Percentiles rank a stretch among this genome's conserved stretches.
These are phyloP conservation scores for Myotis vivesi DNA, from an alignment of 2,797 vertebrate species.

Conservation along the genomic window DNA sequence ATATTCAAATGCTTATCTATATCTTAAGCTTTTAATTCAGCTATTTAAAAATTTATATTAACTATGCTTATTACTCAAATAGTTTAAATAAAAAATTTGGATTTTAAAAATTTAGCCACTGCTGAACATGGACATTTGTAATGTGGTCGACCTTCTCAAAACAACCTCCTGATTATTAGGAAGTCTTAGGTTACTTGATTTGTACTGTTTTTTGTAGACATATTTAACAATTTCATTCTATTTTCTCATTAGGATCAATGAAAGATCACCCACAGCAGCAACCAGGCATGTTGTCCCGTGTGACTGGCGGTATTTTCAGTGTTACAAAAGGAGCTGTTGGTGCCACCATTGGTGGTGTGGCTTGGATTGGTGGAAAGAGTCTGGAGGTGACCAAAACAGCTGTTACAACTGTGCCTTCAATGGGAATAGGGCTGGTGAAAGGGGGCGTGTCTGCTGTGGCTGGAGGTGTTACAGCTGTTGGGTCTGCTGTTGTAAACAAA, in stretches of 20 bases:
- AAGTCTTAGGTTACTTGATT: not conserved
- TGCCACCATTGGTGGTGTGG: constrained; percentile 93
- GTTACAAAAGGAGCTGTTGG: constrained; percentile 95
- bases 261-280: constrained; percentile 94
- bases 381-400: constrained; percentile 95
- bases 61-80: not conserved
- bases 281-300: constrained; percentile 92
- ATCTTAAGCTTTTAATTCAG: constrained; percentile 35
- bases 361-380: constrained; percentile 97
- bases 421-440: constrained; percentile 95
- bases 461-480: constrained; percentile 93
- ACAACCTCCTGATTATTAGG: not conserved
- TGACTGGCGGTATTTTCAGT: constrained; percentile 94
- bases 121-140: not conserved
- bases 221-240: not conserved
- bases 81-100: constrained; percentile 27
- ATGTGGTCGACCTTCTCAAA: not conserved
- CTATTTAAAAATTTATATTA: constrained; percentile 28
- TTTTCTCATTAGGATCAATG: constrained; percentile 84
- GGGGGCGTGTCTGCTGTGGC: constrained; percentile 94
- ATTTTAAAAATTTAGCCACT: constrained; percentile 28
- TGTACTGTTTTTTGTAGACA: not conserved
- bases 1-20: not conserved
- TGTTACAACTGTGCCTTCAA: constrained; percentile 90
- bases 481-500: constrained; percentile 94